phyloP scores from a whole-genome alignment of 2,113 vertebrate species.

The Crocuta crocuta region DNA sequence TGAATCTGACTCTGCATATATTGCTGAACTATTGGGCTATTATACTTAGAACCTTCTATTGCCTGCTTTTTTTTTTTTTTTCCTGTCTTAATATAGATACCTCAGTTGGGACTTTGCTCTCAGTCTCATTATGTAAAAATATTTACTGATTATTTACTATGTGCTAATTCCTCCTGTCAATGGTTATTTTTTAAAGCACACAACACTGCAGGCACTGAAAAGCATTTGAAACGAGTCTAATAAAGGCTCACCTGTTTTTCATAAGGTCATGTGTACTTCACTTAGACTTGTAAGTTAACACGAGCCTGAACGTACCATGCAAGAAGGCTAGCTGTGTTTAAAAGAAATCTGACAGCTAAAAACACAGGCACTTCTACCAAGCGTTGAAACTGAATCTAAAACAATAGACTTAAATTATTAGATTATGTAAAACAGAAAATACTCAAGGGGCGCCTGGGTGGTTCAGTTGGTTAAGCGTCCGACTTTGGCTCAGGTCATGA shows the following conservation, averaged over 20 bases:
- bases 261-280: neutral
- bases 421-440: neutral
- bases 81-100: neutral
- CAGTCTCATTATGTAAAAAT: constrained; percentile 33
- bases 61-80: neutral
- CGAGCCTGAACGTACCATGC: neutral
- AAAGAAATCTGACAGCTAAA: neutral
- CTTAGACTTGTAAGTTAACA: constrained; percentile 1
- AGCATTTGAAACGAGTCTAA: constrained; percentile 6
- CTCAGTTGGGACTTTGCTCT: constrained; percentile 6
- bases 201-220: neutral
- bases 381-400: constrained; percentile 5
- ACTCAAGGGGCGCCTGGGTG: neutral
- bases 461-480: too few relatives aligned
- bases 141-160: constrained; percentile 29
- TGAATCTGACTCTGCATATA: neutral
- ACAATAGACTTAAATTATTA: neutral
- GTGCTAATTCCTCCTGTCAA: neutral
- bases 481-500: too few relatives aligned
- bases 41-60: neutral
- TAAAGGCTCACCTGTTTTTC: constrained; percentile 37
- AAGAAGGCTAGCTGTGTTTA: neutral
- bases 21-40: neutral
- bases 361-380: neutral
- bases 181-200: constrained; percentile 18